phyloP scores from a whole-genome alignment of 2,113 vertebrate species.

The Xenopus laevis region DNA sequence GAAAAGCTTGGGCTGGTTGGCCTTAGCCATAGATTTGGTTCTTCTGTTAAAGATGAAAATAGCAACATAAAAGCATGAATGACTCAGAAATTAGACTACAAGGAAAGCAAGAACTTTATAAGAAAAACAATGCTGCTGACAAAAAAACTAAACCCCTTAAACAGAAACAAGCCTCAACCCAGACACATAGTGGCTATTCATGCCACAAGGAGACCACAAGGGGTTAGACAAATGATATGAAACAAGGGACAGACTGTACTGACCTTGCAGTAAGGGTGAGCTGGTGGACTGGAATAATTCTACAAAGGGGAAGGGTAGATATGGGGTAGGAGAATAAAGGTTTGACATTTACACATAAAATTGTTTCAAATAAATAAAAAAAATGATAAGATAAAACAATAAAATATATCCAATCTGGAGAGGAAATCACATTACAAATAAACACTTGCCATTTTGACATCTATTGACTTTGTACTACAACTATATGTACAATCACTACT shows the following conservation, averaged over 20 bases:
- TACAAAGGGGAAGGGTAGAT: constrained; percentile 34
- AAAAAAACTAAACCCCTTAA: neutral
- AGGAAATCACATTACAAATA: neutral
- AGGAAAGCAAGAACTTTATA: too few species aligned
- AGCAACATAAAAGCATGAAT: too few species aligned
- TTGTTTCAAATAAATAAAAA: constrained; percentile 14
- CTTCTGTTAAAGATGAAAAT: too few species aligned
- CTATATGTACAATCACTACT: too few species aligned
- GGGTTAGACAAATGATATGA: neutral
- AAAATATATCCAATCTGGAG: neutral
- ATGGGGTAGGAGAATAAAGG: constrained; percentile 19
- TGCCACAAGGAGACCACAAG: neutral
- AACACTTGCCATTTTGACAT: too few species aligned
- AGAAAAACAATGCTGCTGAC: too few species aligned
- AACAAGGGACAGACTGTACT: constrained; percentile 22
- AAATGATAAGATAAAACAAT: neutral
- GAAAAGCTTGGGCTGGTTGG: too few species aligned
- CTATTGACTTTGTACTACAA: too few species aligned
- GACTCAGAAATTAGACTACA: too few species aligned
- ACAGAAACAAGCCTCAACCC: neutral
- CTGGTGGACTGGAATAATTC: constrained; percentile 38
- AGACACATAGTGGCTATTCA: neutral
- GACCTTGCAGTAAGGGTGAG: constrained; percentile 41
- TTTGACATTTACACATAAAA: constrained; percentile 24
- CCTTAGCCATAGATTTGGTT: too few species aligned